These are phyloP conservation scores for Diphyllodes magnificus DNA, from an alignment of 2,113 vertebrate species.

Conservation along the genomic window DNA sequence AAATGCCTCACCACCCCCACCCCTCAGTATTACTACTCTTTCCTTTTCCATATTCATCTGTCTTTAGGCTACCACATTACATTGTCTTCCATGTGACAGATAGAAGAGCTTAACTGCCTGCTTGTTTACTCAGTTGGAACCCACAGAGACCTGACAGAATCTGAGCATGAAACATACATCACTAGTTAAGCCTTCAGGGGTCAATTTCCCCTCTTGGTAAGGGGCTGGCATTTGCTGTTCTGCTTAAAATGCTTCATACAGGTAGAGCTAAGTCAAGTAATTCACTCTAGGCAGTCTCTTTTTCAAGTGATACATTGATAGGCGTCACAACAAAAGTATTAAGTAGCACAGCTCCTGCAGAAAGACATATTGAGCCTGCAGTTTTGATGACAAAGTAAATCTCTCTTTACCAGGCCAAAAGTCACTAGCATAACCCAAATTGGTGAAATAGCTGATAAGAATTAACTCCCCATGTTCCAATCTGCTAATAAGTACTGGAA, in stretches of 20 bases:
- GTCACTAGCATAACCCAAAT: not conserved
- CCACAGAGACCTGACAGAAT: not conserved
- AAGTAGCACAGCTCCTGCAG: not conserved
- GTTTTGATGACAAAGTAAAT: not conserved
- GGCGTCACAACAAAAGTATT: not conserved
- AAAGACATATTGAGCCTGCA: not conserved
- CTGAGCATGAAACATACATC: not conserved
- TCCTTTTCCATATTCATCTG: not conserved
- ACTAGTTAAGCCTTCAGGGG: not conserved
- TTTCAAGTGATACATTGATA: not conserved
- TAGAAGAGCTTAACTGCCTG: not conserved
- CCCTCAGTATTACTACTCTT: not conserved
- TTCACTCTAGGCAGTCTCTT: not conserved
- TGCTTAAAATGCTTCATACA: not conserved
- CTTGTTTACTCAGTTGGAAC: not conserved
- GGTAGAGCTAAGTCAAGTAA: not conserved
- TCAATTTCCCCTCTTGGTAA: not conserved
- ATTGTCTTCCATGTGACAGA: not conserved
- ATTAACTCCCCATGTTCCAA: not conserved
- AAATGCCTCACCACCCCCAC: not conserved
- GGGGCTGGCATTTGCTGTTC: not conserved
- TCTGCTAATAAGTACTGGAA: not conserved
- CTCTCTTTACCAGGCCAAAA: not conserved
- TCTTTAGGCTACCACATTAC: not conserved
- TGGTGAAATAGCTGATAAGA: not conserved